A percentile compares a stretch with the other conserved stretches of the same genome.
Evolutionary conservation across 2,797 vertebrate species (phyloP).

Genomic region (Lagorchestes hirsutus): DNA sequence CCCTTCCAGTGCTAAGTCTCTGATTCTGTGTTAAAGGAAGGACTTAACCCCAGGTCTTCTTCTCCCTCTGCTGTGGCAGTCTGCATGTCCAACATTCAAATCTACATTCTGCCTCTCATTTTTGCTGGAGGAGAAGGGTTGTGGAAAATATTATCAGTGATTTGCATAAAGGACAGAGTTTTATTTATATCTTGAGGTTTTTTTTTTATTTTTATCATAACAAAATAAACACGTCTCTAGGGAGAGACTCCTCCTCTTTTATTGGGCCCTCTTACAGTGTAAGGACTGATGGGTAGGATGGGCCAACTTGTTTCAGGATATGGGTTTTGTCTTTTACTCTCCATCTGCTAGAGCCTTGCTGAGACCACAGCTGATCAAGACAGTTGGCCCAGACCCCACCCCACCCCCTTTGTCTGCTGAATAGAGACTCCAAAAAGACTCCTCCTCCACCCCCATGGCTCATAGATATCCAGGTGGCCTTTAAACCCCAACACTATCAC

Average conservation of each 20-base stretch:
- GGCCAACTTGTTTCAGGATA: background rate
- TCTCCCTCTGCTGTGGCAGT: background rate
- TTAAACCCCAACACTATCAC: background rate
- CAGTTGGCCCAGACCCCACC: background rate
- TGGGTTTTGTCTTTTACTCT: background rate
- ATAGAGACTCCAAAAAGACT: background rate
- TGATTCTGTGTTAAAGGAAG: background rate
- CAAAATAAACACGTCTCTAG: background rate
- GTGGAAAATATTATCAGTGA: constrained; percentile 42
- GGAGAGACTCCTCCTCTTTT: background rate
- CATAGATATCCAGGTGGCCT: background rate
- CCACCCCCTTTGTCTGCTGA: background rate
- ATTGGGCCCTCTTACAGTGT: background rate
- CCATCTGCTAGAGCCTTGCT: background rate
- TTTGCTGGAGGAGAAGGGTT: background rate
- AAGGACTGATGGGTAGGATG: background rate
- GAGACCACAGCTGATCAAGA: background rate
- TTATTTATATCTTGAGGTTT: constrained; percentile 19
- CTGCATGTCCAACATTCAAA: background rate
- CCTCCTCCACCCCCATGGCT: background rate
- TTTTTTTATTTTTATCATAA: constrained; percentile 24
- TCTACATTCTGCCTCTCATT: background rate
- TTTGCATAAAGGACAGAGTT: constrained; percentile 49
- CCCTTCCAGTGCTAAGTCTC: background rate
- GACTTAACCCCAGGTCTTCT: background rate